A percentile compares a stretch with the other conserved stretches of the same genome.
phyloP scores from a whole-genome alignment of 2,888 invertebrate species.

The Taenaris catops region DNA sequence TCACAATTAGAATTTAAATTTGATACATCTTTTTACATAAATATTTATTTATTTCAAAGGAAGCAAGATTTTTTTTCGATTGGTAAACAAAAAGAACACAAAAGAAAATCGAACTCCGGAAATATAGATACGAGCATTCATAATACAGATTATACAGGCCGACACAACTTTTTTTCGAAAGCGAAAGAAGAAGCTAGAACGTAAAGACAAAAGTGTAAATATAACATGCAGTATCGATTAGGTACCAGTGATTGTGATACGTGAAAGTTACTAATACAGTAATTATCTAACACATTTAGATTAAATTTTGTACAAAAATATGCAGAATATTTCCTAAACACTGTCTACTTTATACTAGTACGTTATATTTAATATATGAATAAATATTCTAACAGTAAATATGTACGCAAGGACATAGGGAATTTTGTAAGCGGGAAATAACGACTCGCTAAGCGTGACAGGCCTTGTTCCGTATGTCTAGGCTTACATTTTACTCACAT shows the following conservation, averaged over 20 bases:
- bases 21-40: too few relatives aligned
- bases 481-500: constrained; percentile 27
- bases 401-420: constrained; percentile 29
- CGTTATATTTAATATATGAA: constrained; percentile 28
- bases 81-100: too few relatives aligned
- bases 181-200: too few relatives aligned
- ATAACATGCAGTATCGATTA: constrained; percentile 33
- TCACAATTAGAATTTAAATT: too few relatives aligned
- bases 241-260: constrained; percentile 53
- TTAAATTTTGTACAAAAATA: constrained; percentile 63
- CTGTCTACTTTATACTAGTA: constrained; percentile 35
- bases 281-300: constrained; percentile 39
- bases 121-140: too few relatives aligned
- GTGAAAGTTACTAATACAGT: constrained; percentile 33
- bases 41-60: too few relatives aligned
- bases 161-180: too few relatives aligned
- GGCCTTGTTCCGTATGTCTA: constrained; percentile 24
- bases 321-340: constrained; percentile 52
- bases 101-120: too few relatives aligned
- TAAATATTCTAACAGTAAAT: constrained; percentile 29
- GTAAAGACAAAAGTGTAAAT: constrained; percentile 28
- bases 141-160: too few relatives aligned
- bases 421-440: constrained; percentile 8
- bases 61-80: too few relatives aligned
- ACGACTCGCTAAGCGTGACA: constrained; percentile 2